Base-by-base conservation (phyloP, 2,888 invertebrate genomes). In the Lypha dubia region DNA sequence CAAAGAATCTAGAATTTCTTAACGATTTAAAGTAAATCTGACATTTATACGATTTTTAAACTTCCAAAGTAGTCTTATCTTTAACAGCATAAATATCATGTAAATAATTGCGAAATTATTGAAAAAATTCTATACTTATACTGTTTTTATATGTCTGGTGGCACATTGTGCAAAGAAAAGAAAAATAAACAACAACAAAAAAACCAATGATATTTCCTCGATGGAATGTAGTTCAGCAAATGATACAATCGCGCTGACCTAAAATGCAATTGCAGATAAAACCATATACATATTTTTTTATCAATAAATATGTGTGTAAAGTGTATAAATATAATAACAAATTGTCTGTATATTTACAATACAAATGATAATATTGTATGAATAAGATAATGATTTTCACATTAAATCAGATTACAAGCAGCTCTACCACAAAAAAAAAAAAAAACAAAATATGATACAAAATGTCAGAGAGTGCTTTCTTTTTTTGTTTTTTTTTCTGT, bases 211-310 rank as follows among this genome's bases (percentile, higher is more conserved):
- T 24, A 56, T 20, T 73, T 41, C 35, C 17, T 65, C 41, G 9
- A 17, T 24, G 46, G 65, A 73, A 79, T 73, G 73, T 79, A 73
- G 79, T 79, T 63, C 79, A 79, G 35, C 51, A 71, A 71, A 76
- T 67, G 46, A 71, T 71, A 73, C 65, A 79, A 74, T 65, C 71
- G 24, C 28, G 28, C 20, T 79, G 79, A 73, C 79, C 79, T 79
- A 73, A 67, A 73, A 79, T 58, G 63, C 63, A 20, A 56, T 56
- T 35, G 58, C 44, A 73, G 71, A 79, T 73, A 79, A 79, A 79
- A 20, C 9, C 7, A 32, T 49, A 56, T 76, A n/a, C n/a, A n/a
- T n/a, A n/a, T 58, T 32, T 75, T 58, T 32, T 75, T 75, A 77
- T 77, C 76, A 68, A 77, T 68, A 77, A 77, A 58, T 58, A 46